Conservation (phyloP, 1,140 invertebrate genomes). For the Nasonia vitripennis region DNA sequence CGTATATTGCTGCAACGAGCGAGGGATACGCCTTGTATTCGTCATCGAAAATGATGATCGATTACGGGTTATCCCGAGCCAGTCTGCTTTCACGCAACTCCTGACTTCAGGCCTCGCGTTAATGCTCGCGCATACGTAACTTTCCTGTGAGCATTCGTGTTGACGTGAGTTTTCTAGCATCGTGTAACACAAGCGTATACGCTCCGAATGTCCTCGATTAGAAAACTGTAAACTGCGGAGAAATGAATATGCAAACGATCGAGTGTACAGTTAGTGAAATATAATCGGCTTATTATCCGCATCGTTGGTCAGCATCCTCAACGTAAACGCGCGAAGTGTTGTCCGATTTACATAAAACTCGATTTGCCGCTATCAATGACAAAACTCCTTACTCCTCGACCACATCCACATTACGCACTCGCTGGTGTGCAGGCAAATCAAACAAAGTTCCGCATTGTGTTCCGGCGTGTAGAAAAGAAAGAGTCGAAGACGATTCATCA, state of each 20-base stretch:
- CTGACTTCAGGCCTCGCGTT: not conserved
- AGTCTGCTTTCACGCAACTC: not conserved
- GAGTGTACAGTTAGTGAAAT: not conserved
- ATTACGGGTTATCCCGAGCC: not conserved
- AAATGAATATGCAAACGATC: not conserved
- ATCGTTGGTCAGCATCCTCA: not conserved
- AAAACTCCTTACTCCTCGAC: not conserved
- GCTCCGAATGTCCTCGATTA: not conserved
- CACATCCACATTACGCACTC: not conserved
- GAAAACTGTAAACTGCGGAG: not conserved
- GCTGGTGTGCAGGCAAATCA: not conserved
- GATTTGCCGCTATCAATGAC: not conserved
- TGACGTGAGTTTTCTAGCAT: not conserved
- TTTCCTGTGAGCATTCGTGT: not conserved
- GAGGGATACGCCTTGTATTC: not conserved
- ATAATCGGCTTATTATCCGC: not conserved
- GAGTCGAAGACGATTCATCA: conserved; percentile 21
- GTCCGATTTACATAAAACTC: not conserved
- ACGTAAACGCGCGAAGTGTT: not conserved
- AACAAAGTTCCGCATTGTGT: not conserved
- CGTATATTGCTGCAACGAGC: not conserved
- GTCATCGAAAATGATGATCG: not conserved
- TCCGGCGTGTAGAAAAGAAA: not conserved
- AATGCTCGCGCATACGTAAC: not conserved
- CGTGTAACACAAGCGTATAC: no score